Conservation (phyloP, 2,113 vertebrate species). For the Gavialis gangeticus region DNA sequence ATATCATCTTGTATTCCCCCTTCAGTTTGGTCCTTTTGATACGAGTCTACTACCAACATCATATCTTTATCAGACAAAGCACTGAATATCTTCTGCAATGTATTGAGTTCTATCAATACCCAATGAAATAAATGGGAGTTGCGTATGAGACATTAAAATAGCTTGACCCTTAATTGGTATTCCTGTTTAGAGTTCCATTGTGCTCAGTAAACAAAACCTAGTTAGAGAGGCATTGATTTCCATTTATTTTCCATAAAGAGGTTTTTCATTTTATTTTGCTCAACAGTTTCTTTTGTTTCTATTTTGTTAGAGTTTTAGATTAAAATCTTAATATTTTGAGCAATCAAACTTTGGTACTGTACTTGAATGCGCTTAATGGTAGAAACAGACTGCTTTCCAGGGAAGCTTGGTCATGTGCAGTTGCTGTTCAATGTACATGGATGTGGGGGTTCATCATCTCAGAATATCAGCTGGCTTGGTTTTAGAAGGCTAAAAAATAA, state of each 20-base stretch:
- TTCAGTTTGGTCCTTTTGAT: background rate
- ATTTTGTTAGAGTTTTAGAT: background rate
- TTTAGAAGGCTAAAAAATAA: background rate
- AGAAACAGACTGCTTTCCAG: background rate
- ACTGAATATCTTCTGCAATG: background rate
- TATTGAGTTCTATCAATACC: background rate
- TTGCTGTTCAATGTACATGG: background rate
- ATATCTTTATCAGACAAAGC: background rate
- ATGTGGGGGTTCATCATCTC: background rate
- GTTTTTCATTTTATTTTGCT: background rate
- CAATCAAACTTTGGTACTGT: background rate
- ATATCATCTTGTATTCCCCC: conserved; percentile 30
- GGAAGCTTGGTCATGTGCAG: background rate
- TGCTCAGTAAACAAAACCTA: background rate
- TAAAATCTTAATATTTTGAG: background rate
- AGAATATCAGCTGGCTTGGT: background rate
- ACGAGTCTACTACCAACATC: conserved; percentile 14
- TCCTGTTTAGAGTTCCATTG: background rate
- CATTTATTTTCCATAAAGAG: background rate
- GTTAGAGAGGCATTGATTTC: background rate
- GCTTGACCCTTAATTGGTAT: background rate
- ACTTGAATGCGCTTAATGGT: background rate
- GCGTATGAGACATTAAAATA: conserved; percentile 17
- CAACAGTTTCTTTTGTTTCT: background rate
- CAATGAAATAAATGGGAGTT: background rate